A percentile compares a stretch with the other conserved stretches of the same genome.
phyloP scores from a whole-genome alignment of 2,888 invertebrate species.

The Drepanosiphum platanoidis region DNA sequence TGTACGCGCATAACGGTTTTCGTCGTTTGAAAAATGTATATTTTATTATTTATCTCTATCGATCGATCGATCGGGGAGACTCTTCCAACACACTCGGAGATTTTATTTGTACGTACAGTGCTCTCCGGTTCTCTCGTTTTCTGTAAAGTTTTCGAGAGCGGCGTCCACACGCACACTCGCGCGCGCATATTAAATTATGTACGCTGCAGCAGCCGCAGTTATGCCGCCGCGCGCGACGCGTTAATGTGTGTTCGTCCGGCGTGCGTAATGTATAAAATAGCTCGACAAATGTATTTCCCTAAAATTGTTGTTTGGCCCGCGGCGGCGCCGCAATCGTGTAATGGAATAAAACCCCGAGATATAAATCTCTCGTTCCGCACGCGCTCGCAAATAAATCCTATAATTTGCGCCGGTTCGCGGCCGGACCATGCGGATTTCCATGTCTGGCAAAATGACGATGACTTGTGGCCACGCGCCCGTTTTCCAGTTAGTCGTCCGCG shows the following conservation, averaged over 20 bases:
- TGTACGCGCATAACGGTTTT: no score
- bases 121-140: no score
- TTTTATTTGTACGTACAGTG: no score
- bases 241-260: not conserved
- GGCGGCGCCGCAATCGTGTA: not conserved
- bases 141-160: not conserved
- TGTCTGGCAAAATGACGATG: not conserved
- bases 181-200: not conserved
- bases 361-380: not conserved
- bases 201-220: not conserved
- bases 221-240: not conserved
- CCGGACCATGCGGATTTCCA: not conserved
- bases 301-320: not conserved
- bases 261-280: not conserved
- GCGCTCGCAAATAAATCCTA: not conserved
- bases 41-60: no score
- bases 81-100: no score
- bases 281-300: not conserved
- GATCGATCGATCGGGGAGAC: no score
- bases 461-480: no score
- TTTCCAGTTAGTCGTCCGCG: no score
- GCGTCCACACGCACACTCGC: not conserved
- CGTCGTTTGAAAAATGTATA: no score
- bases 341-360: not conserved
- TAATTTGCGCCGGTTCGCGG: conserved; percentile 10